phyloP scores from a whole-genome alignment of 2,888 invertebrate genomes.

The Lysandra bellargus region DNA sequence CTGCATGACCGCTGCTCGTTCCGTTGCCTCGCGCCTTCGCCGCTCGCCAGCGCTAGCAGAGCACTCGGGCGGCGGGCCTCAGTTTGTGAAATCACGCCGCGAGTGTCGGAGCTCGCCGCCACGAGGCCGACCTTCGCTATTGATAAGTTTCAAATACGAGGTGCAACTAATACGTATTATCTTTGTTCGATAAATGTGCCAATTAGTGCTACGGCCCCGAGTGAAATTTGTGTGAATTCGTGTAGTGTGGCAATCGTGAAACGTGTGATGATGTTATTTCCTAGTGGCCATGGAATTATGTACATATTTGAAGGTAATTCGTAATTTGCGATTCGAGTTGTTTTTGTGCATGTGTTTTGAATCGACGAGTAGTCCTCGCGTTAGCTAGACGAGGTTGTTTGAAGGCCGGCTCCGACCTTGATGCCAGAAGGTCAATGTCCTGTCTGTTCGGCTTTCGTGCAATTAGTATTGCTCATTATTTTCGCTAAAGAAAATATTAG shows the following conservation, averaged over 20 bases:
- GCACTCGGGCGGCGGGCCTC: slow-evolving; percentile 44
- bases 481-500: slow-evolving; percentile 14
- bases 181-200: slow-evolving; percentile 66
- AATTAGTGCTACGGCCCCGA: slow-evolving; percentile 60
- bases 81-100: slow-evolving; percentile 64
- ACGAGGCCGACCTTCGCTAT: slow-evolving; percentile 64
- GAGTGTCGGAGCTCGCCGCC: slow-evolving; percentile 64
- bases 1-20: slow-evolving; percentile 46
- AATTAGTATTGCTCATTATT: slow-evolving; percentile 46
- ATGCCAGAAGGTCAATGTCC: slow-evolving; percentile 76
- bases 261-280: slow-evolving; percentile 57
- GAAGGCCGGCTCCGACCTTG: slow-evolving; percentile 80
- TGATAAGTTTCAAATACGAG: slow-evolving; percentile 50
- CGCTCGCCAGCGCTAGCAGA: slow-evolving; percentile 31
- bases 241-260: slow-evolving; percentile 53
- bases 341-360: slow-evolving; percentile 58
- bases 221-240: slow-evolving; percentile 46
- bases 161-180: slow-evolving; percentile 67
- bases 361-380: slow-evolving; percentile 59
- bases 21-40: slow-evolving; percentile 33
- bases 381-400: slow-evolving; percentile 72
- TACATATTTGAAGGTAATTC: slow-evolving; percentile 70
- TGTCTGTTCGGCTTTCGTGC: slow-evolving; percentile 65
- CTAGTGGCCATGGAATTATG: slow-evolving; percentile 74
- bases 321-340: slow-evolving; percentile 52